Percentiles rank a stretch among this genome's conserved stretches.
Evolutionary conservation across 2,888 invertebrate genomes (phyloP).

Genomic region (Epistrophella euchroma): DNA sequence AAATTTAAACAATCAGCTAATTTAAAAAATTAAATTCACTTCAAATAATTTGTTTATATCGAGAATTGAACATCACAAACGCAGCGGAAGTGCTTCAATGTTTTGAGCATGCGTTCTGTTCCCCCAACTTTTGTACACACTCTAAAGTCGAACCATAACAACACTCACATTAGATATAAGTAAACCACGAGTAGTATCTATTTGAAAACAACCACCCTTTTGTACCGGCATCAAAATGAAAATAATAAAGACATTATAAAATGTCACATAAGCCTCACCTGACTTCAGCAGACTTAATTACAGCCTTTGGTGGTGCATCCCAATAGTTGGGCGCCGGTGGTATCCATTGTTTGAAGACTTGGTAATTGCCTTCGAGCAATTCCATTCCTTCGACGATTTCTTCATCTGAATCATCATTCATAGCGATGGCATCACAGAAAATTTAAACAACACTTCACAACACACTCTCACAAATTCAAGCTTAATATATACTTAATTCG

Average conservation of each 20-base stretch:
- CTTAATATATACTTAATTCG: neutral
- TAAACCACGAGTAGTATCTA: conserved; percentile 1
- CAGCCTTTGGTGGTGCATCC: conserved; percentile 83
- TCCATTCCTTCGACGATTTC: conserved; percentile 83
- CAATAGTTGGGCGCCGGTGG: conserved; percentile 83
- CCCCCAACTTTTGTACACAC: neutral
- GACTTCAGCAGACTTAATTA: conserved; percentile 83
- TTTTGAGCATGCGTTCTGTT: conserved; percentile 32
- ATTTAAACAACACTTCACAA: conserved; percentile 12
- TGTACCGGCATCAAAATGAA: neutral
- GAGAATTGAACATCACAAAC: neutral
- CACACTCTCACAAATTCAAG: conserved; percentile 30
- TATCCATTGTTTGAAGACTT: conserved; percentile 83
- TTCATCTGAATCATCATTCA: conserved; percentile 82
- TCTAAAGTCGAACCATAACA: conserved; percentile 29
- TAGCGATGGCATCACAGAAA: conserved; percentile 60
- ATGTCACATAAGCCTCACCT: conserved; percentile 78
- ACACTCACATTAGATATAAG: neutral
- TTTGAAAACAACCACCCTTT: conserved; percentile 27
- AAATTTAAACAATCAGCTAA: neutral
- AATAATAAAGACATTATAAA: conserved; percentile 6
- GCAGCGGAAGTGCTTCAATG: conserved; percentile 1
- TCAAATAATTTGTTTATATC: conserved; percentile 17
- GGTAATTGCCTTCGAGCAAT: conserved; percentile 83
- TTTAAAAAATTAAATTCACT: conserved; percentile 8